Conservation (phyloP, 2,797 vertebrate species). For the Peromyscus eremicus region DNA sequence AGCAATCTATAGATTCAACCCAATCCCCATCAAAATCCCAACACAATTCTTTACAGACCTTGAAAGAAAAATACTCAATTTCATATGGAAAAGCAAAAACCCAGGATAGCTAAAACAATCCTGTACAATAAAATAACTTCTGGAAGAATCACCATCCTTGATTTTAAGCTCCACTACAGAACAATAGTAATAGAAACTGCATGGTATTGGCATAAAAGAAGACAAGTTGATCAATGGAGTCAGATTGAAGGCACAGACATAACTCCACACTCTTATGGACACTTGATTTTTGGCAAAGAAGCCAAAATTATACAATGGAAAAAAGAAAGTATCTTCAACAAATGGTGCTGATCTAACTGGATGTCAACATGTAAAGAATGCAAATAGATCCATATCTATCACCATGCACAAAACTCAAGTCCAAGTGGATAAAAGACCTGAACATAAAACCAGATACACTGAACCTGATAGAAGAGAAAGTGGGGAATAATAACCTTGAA, state of each 20-base stretch:
- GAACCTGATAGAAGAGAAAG: neutral
- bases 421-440: neutral
- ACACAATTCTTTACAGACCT: no score
- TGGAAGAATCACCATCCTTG: no score
- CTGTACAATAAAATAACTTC: no score
- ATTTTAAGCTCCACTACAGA: no score
- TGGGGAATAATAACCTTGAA: neutral
- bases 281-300: neutral
- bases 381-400: neutral
- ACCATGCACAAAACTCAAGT: neutral
- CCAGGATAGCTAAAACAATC: no score
- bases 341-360: neutral
- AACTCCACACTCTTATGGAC: neutral
- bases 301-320: neutral
- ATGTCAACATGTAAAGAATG: neutral
- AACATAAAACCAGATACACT: neutral
- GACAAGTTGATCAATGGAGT: neutral
- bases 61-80: no score
- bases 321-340: neutral
- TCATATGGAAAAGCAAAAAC: no score
- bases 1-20: no score
- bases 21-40: no score
- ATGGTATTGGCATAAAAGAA: neutral
- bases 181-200: no score
- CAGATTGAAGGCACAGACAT: neutral